phyloP scores from a whole-genome alignment of 2,113 vertebrate genomes.

The Mirounga angustirostris region DNA sequence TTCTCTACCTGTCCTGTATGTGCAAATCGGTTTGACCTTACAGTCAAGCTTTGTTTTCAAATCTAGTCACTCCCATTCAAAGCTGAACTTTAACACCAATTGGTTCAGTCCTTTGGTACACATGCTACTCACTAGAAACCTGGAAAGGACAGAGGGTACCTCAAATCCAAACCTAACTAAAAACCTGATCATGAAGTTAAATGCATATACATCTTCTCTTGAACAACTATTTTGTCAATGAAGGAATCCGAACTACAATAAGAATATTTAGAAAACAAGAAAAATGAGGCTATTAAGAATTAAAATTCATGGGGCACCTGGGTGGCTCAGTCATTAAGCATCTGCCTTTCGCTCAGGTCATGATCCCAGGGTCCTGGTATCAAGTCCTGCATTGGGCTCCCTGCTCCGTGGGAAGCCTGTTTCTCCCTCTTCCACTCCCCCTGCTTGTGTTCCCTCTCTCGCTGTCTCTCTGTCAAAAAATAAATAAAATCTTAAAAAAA shows the following conservation, averaged over 20 bases:
- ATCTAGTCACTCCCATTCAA: background rate
- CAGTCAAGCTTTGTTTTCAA: background rate
- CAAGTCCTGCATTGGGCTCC: too few relatives aligned
- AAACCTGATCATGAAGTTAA: background rate
- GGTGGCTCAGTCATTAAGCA: too few relatives aligned
- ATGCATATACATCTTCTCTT: background rate
- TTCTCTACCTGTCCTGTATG: background rate
- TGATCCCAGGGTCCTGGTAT: too few relatives aligned
- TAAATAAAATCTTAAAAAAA: too few relatives aligned
- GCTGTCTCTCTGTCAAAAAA: too few relatives aligned
- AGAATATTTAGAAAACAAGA: background rate
- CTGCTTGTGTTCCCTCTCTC: too few relatives aligned
- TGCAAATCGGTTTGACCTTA: background rate
- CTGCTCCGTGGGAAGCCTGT: too few relatives aligned
- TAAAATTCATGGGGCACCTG: background rate
- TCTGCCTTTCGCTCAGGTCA: too few relatives aligned
- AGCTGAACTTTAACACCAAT: background rate
- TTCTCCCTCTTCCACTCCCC: too few relatives aligned
- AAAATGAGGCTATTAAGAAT: background rate
- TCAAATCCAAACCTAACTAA: slow-evolving; percentile 43
- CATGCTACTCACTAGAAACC: background rate
- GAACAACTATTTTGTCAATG: background rate
- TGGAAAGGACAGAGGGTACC: background rate
- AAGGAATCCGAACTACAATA: background rate
- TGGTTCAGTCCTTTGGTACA: background rate